Percentiles rank a stretch among this genome's conserved stretches.
phyloP scores from a whole-genome alignment of 1,140 invertebrate species.

The Gryllus bimaculatus region DNA sequence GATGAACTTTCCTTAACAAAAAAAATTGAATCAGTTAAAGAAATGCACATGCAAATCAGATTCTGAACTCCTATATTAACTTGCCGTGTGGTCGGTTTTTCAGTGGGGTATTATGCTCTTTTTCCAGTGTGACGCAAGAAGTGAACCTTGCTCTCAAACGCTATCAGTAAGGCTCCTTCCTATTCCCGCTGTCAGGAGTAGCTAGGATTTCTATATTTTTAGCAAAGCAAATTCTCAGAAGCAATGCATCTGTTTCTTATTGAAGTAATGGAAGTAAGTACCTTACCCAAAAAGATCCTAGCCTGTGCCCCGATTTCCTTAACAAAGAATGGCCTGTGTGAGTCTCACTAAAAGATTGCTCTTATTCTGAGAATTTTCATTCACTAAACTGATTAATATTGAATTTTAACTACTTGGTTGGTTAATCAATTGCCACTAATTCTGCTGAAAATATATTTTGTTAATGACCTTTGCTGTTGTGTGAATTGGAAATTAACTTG shows the following conservation, averaged over 20 bases:
- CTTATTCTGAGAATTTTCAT: neutral
- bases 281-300: neutral
- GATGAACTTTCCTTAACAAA: no score
- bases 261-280: slow-evolving; percentile 5
- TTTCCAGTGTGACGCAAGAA: neutral
- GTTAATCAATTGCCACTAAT: neutral
- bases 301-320: neutral
- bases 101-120: neutral
- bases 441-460: no score
- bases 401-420: neutral
- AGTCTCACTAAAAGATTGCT: neutral
- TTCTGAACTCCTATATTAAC: no score
- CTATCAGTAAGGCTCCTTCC: slow-evolving; percentile 3
- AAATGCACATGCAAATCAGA: no score
- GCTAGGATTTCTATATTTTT: neutral
- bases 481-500: no score
- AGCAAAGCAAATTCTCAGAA: neutral
- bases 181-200: slow-evolving; percentile 3
- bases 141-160: slow-evolving; percentile 3
- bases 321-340: neutral
- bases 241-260: slow-evolving; percentile 1
- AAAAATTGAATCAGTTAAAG: no score
- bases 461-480: no score
- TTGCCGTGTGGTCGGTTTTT: neutral
- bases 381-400: neutral